Evolutionary conservation across 2,797 vertebrate species (phyloP).

Genomic region (Pseudotriccus pelzelni): DNA sequence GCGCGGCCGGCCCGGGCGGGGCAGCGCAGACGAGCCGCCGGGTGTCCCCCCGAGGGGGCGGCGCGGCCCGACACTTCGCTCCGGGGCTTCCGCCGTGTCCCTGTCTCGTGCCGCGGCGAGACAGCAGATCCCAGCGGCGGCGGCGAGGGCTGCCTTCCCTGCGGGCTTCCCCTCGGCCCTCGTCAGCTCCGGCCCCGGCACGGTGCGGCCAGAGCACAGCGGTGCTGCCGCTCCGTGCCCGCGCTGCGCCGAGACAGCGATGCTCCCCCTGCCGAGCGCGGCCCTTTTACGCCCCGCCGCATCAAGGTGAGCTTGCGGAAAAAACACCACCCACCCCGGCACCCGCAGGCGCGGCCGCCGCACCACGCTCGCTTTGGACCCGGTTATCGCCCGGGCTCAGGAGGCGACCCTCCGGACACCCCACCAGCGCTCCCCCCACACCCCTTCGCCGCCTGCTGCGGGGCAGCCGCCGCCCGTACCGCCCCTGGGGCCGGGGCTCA

Average conservation of each 20-base stretch:
- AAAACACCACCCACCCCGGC: not conserved
- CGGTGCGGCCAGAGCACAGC: not conserved
- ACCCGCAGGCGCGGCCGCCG: not conserved
- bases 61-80: not conserved
- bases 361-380: not conserved
- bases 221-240: not conserved
- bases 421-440: not conserved
- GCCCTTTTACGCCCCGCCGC: not conserved
- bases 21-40: not conserved
- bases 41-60: not conserved
- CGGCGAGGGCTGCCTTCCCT: not conserved
- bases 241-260: not conserved
- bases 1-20: not conserved
- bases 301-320: slow-evolving; percentile 37
- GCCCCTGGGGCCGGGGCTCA: not conserved
- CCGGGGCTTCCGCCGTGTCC: not conserved
- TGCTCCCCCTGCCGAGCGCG: slow-evolving; percentile 37
- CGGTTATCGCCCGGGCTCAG: not conserved
- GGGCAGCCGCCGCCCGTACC: not conserved
- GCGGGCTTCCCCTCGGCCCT: not conserved
- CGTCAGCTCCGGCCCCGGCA: not conserved
- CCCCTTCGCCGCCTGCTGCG: not conserved
- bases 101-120: not conserved
- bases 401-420: too few relatives aligned
- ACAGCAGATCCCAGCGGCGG: not conserved